phyloP scores from a whole-genome alignment of 2,888 invertebrate genomes.

The Conops quadrifasciatus region DNA sequence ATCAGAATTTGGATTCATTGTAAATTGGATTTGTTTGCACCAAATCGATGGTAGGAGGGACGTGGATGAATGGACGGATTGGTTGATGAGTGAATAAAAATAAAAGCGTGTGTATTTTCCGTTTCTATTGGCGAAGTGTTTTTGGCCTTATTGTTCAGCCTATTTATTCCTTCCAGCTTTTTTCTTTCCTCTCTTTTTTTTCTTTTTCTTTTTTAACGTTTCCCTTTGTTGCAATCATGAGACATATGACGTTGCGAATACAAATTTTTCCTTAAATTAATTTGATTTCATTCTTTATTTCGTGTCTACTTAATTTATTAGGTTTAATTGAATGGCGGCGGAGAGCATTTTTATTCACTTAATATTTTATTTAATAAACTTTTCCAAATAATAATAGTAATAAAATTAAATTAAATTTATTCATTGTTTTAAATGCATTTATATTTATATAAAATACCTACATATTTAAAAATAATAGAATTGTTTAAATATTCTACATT shows the following conservation, averaged over 20 bases:
- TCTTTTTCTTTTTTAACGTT: neutral
- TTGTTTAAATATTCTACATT: too few relatives aligned
- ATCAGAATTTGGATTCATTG: slow-evolving; percentile 1
- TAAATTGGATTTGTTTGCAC: too few relatives aligned
- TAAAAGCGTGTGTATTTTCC: neutral
- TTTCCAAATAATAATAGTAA: too few relatives aligned
- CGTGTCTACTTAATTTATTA: neutral
- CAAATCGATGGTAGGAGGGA: neutral
- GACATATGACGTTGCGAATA: neutral
- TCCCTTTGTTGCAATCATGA: neutral
- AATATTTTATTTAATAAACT: too few relatives aligned
- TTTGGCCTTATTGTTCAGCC: too few relatives aligned
- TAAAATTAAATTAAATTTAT: too few relatives aligned
- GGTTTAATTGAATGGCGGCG: too few relatives aligned
- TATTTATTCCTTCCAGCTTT: neutral
- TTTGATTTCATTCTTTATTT: slow-evolving; percentile 1
- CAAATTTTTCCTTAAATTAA: neutral
- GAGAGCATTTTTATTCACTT: too few relatives aligned
- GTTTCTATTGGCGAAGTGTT: neutral
- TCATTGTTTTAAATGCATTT: too few relatives aligned
- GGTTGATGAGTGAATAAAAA: neutral
- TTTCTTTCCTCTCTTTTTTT: neutral
- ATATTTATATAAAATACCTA: too few relatives aligned
- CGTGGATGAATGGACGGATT: neutral
- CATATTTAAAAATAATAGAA: too few relatives aligned